Percentiles rank a stretch among this genome's conserved stretches.
phyloP scores from a whole-genome alignment of 2,113 vertebrate genomes.

The Zingel zingel region DNA sequence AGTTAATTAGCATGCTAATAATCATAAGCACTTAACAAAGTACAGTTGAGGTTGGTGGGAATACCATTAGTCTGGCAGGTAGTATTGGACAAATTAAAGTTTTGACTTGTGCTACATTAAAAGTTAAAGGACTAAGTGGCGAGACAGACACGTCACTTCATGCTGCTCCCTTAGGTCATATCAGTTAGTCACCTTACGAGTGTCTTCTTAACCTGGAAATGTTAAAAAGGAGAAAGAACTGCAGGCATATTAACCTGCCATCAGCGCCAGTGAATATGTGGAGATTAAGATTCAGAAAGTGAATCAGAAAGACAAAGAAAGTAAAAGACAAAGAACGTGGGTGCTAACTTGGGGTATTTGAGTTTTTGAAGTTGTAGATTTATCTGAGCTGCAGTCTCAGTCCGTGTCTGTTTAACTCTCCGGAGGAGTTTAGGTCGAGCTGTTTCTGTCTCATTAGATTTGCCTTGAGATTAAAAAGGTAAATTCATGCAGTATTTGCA shows the following conservation, averaged over 20 bases:
- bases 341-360: neutral
- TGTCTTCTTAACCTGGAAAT: slow-evolving; percentile 4
- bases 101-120: neutral
- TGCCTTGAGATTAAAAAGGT: neutral
- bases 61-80: neutral
- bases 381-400: neutral
- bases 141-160: neutral
- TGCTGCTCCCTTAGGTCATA: neutral
- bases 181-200: neutral
- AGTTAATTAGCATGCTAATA: no score
- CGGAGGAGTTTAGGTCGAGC: slow-evolving; percentile 8
- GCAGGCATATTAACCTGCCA: neutral
- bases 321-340: neutral
- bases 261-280: neutral
- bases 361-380: slow-evolving; percentile 22
- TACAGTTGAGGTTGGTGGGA: no score
- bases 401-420: neutral
- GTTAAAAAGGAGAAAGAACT: neutral
- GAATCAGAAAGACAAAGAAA: neutral
- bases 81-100: neutral
- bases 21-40: no score
- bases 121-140: neutral
- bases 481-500: slow-evolving; percentile 16
- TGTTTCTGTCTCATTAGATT: slow-evolving; percentile 15
- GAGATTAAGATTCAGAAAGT: no score